Percentiles rank a stretch among this genome's conserved stretches.
Evolutionary conservation across 2,797 vertebrate species (phyloP).

Genomic region (Enteromius fasciolatus): DNA sequence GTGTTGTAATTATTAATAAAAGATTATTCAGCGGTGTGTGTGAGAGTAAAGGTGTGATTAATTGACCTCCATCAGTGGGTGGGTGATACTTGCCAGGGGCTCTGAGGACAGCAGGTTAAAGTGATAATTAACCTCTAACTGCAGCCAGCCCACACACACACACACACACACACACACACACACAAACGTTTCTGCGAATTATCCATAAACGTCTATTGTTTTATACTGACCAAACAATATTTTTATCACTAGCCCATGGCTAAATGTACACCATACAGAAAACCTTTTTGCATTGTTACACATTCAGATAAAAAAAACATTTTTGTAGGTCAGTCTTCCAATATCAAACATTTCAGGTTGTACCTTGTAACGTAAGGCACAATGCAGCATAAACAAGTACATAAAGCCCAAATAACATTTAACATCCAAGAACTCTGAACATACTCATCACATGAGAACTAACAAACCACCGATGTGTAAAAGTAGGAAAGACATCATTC

Average conservation of each 20-base stretch:
- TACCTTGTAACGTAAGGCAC: neutral
- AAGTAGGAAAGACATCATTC: neutral
- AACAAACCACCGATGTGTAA: neutral
- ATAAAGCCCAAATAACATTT: neutral
- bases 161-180: neutral
- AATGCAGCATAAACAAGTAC: neutral
- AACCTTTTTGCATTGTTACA: neutral
- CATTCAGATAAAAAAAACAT: neutral
- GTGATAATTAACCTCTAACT: slow-evolving; percentile 49
- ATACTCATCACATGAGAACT: neutral
- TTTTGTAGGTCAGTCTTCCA: neutral
- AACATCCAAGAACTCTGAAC: neutral
- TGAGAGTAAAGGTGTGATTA: neutral
- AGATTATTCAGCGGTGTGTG: neutral
- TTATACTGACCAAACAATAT: neutral
- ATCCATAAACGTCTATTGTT: neutral
- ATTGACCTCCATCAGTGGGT: slow-evolving; percentile 36
- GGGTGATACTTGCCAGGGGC: slow-evolving; percentile 7
- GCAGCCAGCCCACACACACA: neutral
- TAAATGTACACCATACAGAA: neutral
- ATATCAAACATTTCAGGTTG: neutral
- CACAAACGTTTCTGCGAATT: too few relatives aligned
- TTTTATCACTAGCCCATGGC: neutral
- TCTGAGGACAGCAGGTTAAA: slow-evolving; percentile 14
- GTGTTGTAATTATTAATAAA: slow-evolving; percentile 23